Evolutionary conservation across 2,797 vertebrate species (phyloP), one percentile per base, ranked within the genome.

Genomic region (Thaleichthys pacificus): DNA sequence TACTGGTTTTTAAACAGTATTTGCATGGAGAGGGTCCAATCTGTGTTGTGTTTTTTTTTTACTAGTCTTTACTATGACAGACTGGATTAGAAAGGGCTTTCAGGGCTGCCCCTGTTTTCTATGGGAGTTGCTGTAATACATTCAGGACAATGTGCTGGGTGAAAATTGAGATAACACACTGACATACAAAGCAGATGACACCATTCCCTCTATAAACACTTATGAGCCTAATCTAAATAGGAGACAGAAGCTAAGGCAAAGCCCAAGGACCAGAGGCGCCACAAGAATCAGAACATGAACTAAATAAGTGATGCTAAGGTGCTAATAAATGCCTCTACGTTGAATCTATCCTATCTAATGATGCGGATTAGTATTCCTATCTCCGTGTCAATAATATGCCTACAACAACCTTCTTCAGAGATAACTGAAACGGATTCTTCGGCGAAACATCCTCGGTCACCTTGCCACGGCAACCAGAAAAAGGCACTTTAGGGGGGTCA

Each of bases 11-110:
- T 38, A 79, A 91, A 89, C 83, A 85, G 88, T 79, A 81, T 89
- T 91, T 87, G 85, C 85, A 87, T 93, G 92, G 91, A 93, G 84
- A 86, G 66, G 84, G 86, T 92, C 90, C 91, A 92, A 92, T 79
- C 80, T 83, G 82, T 80, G 21, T 56, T 78, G 78, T 74, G 77
- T 71, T 38, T 78, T 79, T 77, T 71, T 38, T 78, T 71, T 73
- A 80, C 79, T 64, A 75, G 85, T 84, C 89, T 91, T 77, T 77
- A 79, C 82, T 89, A 89, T 89, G 87, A 87, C 89, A 86, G 86
- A 86, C 85, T 83, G 89, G 88, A 89, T 93, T 90, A 89, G 85
- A 86, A 77, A 85, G 82, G 87, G 86, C 86, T 91, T 91, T 91
- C 85, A 84, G 87, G 89, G 90, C 87, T 90, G 86, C 83, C 78